phyloP scores from a whole-genome alignment of 2,888 invertebrate species.

The Apamea monoglypha region DNA sequence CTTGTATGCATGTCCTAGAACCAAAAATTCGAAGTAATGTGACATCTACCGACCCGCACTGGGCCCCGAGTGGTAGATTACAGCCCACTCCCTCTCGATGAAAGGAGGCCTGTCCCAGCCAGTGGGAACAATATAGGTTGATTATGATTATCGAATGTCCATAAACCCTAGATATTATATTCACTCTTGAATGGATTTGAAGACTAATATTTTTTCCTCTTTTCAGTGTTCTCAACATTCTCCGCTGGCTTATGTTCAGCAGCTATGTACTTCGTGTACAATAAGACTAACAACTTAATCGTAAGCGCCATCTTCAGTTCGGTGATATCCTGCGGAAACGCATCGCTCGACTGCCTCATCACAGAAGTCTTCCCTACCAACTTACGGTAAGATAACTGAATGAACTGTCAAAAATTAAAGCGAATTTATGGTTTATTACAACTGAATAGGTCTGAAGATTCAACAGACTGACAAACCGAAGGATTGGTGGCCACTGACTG shows the following conservation, averaged over 20 bases:
- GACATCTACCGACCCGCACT: too few relatives aligned
- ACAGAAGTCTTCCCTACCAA: slow-evolving; percentile 98
- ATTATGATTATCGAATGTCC: too few relatives aligned
- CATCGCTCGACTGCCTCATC: slow-evolving; percentile 97
- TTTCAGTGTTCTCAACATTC: slow-evolving; percentile 95
- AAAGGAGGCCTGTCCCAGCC: too few relatives aligned
- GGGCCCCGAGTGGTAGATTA: too few relatives aligned
- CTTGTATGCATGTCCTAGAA: too few relatives aligned
- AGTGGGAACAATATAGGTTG: too few relatives aligned
- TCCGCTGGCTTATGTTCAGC: slow-evolving; percentile 96
- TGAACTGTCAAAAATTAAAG: background rate
- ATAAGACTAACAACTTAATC: slow-evolving; percentile 95
- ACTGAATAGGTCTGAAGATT: background rate
- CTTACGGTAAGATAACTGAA: slow-evolving; percentile 91
- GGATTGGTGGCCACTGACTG: too few relatives aligned
- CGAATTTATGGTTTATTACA: slow-evolving; percentile 4
- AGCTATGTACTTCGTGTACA: slow-evolving; percentile 95
- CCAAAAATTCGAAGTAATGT: too few relatives aligned
- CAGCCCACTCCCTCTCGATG: too few relatives aligned
- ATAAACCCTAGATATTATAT: background rate
- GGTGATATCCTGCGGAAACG: slow-evolving; percentile 96
- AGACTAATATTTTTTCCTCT: background rate
- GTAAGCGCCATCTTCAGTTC: slow-evolving; percentile 96
- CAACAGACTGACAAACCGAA: background rate
- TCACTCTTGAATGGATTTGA: background rate